Evolutionary conservation across 2,888 invertebrate species (phyloP).

Genomic region (Hemithea aestivaria): DNA sequence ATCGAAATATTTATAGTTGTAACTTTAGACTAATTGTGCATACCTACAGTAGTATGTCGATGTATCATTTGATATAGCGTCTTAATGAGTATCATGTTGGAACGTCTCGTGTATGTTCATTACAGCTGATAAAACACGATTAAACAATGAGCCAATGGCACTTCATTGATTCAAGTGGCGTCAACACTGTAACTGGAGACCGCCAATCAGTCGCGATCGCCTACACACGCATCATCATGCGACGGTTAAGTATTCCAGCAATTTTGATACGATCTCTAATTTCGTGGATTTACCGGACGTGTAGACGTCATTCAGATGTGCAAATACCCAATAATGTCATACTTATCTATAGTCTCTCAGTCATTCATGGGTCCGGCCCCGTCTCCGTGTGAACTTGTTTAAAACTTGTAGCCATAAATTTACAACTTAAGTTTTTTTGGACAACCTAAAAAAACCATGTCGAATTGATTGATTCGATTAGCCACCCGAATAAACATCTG

Average conservation of each 20-base stretch:
- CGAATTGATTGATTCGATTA: slow-evolving; percentile 2
- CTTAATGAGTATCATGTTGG: slow-evolving; percentile 35
- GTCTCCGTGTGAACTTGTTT: too few relatives aligned
- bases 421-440: too few relatives aligned
- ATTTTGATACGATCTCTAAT: slow-evolving; percentile 25
- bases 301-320: background rate
- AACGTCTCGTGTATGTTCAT: slow-evolving; percentile 40
- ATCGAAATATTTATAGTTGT: background rate
- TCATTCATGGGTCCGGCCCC: too few relatives aligned
- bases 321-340: background rate
- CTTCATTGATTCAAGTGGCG: slow-evolving; percentile 73
- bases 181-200: slow-evolving; percentile 60
- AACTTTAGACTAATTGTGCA: slow-evolving; percentile 11
- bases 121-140: slow-evolving; percentile 74
- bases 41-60: slow-evolving; percentile 13
- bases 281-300: slow-evolving; percentile 12
- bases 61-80: slow-evolving; percentile 32
- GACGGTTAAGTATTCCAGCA: slow-evolving; percentile 21
- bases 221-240: slow-evolving; percentile 17
- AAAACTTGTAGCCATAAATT: too few relatives aligned
- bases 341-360: background rate
- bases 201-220: slow-evolving; percentile 49
- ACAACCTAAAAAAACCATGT: background rate
- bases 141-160: slow-evolving; percentile 71
- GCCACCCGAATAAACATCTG: slow-evolving; percentile 6